phyloP scores from a whole-genome alignment of 92 coral and sea anemone genomes.

The Anthopleura xanthogrammica region DNA sequence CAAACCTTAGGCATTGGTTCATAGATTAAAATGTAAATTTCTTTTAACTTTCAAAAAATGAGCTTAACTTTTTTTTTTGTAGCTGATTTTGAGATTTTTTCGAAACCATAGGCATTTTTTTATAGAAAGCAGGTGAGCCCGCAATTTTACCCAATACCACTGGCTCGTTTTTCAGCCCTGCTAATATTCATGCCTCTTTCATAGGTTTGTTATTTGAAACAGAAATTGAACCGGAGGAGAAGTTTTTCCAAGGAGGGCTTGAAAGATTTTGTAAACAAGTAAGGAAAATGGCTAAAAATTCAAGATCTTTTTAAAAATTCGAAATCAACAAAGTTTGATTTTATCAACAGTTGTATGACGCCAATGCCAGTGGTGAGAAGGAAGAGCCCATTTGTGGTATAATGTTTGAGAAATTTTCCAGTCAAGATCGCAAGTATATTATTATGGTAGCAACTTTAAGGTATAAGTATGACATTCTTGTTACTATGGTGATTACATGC shows the following conservation, averaged over 20 bases:
- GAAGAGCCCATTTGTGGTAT: constrained; percentile 89
- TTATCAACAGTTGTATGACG: constrained; percentile 65
- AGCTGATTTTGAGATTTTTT: no score
- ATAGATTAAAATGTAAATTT: no score
- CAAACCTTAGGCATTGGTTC: no score
- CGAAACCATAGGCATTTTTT: no score
- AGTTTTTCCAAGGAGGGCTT: constrained; percentile 88
- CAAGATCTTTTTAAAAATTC: not conserved
- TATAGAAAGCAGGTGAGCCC: no score
- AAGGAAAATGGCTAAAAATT: not conserved
- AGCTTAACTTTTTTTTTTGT: no score
- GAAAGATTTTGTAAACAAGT: constrained; percentile 91
- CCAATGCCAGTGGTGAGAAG: constrained; percentile 70
- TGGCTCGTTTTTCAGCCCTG: no score
- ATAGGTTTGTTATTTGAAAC: constrained; percentile 84
- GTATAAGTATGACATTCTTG: constrained; percentile 16
- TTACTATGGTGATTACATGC: not conserved
- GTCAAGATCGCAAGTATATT: constrained; percentile 70
- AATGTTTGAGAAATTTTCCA: constrained; percentile 94
- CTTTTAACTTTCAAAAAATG: no score
- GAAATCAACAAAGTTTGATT: not conserved
- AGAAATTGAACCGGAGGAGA: constrained; percentile 92
- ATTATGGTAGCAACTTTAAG: constrained; percentile 93
- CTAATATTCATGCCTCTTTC: constrained; percentile 2
- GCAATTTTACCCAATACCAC: no score